Evolutionary conservation across 2,888 invertebrate genomes (phyloP).

Genomic region (Aphidoletes aphidimyza): DNA sequence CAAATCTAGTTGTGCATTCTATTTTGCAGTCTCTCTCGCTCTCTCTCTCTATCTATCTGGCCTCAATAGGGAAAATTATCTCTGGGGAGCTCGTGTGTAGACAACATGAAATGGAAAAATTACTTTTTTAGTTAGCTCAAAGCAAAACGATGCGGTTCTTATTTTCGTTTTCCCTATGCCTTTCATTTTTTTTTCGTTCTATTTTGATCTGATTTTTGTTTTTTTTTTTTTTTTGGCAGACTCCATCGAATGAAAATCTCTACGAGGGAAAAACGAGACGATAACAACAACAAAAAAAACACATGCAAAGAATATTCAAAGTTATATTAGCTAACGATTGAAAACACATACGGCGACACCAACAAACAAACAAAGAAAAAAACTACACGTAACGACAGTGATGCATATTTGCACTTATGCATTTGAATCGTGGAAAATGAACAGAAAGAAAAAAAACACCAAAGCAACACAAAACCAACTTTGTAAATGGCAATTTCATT

Average conservation of each 20-base stretch:
- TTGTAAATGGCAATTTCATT: neutral
- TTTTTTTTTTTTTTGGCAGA: too few relatives aligned
- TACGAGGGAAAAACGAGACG: neutral
- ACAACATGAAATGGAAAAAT: neutral
- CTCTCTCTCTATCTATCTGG: too few relatives aligned
- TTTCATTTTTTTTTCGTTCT: too few relatives aligned
- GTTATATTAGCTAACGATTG: neutral
- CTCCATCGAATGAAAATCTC: too few relatives aligned
- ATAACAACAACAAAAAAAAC: neutral
- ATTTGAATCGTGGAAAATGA: neutral
- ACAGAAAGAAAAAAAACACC: too few relatives aligned
- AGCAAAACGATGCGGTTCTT: neutral
- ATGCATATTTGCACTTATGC: slow-evolving; percentile 1
- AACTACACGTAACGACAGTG: too few relatives aligned
- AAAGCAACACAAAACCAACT: neutral
- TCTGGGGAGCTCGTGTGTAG: neutral
- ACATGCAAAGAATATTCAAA: neutral
- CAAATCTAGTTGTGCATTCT: neutral
- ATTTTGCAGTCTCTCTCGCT: neutral
- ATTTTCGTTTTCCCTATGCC: too few relatives aligned
- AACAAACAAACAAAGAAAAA: too few relatives aligned
- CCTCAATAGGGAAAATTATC: neutral
- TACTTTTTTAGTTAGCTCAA: neutral
- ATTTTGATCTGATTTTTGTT: too few relatives aligned
- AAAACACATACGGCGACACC: neutral